Percentiles rank a stretch among this genome's conserved stretches.
phyloP scores from a whole-genome alignment of 1,140 invertebrate genomes.

The Pseudomyrmex flavicornis region DNA sequence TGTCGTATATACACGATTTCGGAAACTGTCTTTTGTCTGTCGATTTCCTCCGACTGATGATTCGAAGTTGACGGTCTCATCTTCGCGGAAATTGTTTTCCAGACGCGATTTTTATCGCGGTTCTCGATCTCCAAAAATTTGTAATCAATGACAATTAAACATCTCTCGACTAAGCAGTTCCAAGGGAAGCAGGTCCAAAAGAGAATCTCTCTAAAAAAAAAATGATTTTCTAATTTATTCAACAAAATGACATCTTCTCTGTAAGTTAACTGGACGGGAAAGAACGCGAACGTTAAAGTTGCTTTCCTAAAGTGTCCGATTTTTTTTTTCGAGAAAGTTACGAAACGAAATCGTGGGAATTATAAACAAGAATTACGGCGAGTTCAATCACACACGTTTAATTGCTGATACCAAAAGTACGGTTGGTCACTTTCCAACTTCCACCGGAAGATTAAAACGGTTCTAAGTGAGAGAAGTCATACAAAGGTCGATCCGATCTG shows the following conservation, averaged over 20 bases:
- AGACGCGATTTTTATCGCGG: no score
- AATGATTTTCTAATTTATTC: no score
- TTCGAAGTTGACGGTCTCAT: neutral
- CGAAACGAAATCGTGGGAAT: neutral
- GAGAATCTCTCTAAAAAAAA: no score
- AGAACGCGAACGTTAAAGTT: no score
- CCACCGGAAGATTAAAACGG: conserved; percentile 22
- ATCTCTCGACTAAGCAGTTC: no score
- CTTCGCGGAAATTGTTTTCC: neutral
- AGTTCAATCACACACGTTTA: conserved; percentile 29
- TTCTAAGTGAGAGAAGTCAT: conserved; percentile 41
- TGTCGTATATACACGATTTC: neutral
- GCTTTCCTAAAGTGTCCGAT: no score
- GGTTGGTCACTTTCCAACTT: conserved; percentile 41
- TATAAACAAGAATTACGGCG: conserved; percentile 4
- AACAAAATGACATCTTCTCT: no score
- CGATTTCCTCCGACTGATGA: neutral
- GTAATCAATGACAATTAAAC: no score
- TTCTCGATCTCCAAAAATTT: no score
- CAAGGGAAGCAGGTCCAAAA: no score
- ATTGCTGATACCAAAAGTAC: conserved; percentile 27
- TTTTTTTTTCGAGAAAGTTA: neutral
- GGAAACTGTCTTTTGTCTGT: neutral
- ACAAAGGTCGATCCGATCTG: conserved; percentile 43
- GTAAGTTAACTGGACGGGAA: no score